Base-by-base conservation (phyloP, 2,113 vertebrate genomes). In the Pedetes capensis region DNA sequence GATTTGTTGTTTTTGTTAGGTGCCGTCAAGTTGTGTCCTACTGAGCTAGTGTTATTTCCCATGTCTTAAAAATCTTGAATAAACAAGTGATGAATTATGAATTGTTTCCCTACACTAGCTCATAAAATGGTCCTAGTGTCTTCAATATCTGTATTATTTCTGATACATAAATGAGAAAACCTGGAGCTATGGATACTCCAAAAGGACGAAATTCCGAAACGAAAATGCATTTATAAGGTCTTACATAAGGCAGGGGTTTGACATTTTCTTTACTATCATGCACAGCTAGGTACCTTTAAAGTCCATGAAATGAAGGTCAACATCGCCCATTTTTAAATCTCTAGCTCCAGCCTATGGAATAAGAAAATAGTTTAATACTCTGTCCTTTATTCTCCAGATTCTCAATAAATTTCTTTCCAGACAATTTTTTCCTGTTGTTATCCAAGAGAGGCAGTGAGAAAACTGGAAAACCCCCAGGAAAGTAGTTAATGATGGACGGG, bases 211-310 rank as follows among this genome's bases (percentile, higher is more conserved):
- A 63, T 47, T 87, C 55, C 13, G 29, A 69, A 91, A 75, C 27
- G 83, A 91, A 57, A 84, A 69, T 86, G 57, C 16, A 87, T 78
- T 87, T 34, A 55, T 37, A 79, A 83, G 37, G 34, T 89, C 42
- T 87, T 53, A 84, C 53, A 88, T 32, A 81, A 87, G 27, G 72
- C n/a, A 90, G 53, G 20, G 89, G 22, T 64, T 63, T 76, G 53
- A 89, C 53, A 87, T 92, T 93, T 75, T 71, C 63, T 93, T 89
- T 66, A 42, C 39, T 74, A 87, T 11, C 23, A 34, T 8, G 1
- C 71, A 90, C 89, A 90, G 44, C 12, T 87, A 75, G 16, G 63
- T 95, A 96, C 95, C 95, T 97, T 68, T 95, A 85, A 97, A 95
- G 37, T 96, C 88, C 93, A 75, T 47, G 32, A 27, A 68, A 80